Percentiles rank a stretch among this genome's conserved stretches.
Conservation (phyloP, 1,140 invertebrate genomes). For the Calycopis cecrops region DNA sequence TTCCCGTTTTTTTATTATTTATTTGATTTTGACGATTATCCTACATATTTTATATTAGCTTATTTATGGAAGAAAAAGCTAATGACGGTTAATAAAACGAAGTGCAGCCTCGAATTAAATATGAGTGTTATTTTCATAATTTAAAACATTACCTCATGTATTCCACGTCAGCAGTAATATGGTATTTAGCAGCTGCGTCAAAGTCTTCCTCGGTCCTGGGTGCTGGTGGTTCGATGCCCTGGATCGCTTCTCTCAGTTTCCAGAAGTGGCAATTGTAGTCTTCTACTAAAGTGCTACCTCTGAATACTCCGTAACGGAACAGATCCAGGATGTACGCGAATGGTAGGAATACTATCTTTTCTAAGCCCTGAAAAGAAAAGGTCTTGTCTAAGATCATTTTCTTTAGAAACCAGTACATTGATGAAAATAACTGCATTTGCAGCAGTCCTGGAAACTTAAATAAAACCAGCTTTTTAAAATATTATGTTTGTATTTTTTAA, state of each 20-base stretch:
- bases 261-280: constrained; percentile 89
- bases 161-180: constrained; percentile 86
- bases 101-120: no score
- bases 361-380: constrained; percentile 80
- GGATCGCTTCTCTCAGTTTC: constrained; percentile 82
- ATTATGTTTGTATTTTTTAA: no score
- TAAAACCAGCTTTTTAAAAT: no score
- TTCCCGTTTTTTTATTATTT: no score
- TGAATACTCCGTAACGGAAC: constrained; percentile 92
- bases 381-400: no score
- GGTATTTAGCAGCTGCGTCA: constrained; percentile 91
- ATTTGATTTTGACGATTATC: no score
- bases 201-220: constrained; percentile 86
- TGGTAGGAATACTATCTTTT: constrained; percentile 93
- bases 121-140: no score
- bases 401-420: background rate
- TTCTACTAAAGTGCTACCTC: constrained; percentile 80
- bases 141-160: constrained; percentile 88
- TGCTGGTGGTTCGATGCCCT: constrained; percentile 87
- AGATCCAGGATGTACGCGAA: constrained; percentile 91
- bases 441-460: no score
- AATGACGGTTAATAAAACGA: no score
- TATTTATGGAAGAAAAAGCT: no score
- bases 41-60: no score
- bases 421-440: constrained; percentile 9